Percentiles rank a stretch among this genome's conserved stretches.
Conservation (phyloP, 92 coral and sea anemone genomes). For the Bergia sp. region DNA sequence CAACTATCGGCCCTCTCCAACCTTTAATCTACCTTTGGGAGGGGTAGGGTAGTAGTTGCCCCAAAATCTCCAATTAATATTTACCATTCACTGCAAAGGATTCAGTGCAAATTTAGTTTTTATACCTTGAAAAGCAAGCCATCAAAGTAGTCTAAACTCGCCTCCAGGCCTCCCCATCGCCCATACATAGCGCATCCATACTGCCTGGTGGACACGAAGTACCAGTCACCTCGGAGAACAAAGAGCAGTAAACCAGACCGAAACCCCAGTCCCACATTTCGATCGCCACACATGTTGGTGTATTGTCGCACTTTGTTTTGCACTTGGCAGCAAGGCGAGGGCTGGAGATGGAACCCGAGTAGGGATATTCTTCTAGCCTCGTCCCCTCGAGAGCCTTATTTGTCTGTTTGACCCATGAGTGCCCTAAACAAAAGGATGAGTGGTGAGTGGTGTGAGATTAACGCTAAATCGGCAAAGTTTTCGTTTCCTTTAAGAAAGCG, state of each 20-base stretch:
- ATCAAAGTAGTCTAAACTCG: not conserved
- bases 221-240: conserved; percentile 37
- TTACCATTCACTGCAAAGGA: not conserved
- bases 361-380: not conserved
- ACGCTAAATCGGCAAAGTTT: no score
- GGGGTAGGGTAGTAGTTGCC: no score
- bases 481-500: no score
- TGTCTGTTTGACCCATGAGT: conserved; percentile 16
- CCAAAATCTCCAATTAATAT: not conserved
- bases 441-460: no score
- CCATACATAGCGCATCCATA: conserved; percentile 22
- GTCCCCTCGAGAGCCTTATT: conserved; percentile 9
- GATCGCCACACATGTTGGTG: conserved; percentile 11
- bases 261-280: conserved; percentile 27
- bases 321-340: not conserved
- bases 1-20: no score
- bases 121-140: not conserved
- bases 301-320: conserved; percentile 19
- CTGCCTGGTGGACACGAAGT: conserved; percentile 42
- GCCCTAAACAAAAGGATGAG: not conserved
- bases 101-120: not conserved
- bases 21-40: no score
- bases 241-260: conserved; percentile 47
- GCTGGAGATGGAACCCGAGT: conserved; percentile 16
- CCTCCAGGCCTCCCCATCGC: conserved; percentile 53